A percentile compares a stretch with the other conserved stretches of the same genome.
phyloP scores from a whole-genome alignment of 2,797 vertebrate species.

The Micrastur ruficollis region DNA sequence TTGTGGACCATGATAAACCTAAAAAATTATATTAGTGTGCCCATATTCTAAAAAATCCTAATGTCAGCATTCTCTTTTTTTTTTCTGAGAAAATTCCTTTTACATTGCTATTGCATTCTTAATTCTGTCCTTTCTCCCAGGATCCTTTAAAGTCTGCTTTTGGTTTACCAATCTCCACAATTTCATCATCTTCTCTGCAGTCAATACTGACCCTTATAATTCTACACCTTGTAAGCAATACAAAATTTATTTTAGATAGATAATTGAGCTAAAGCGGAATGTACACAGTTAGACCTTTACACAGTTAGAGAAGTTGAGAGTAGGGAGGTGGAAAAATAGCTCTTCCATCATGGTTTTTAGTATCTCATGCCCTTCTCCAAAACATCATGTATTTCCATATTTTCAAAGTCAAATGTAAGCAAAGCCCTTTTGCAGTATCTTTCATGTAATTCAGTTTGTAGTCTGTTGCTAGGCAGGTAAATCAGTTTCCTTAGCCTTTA shows the following conservation, averaged over 20 bases:
- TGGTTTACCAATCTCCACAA: neutral
- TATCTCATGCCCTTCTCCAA: neutral
- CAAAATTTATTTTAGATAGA: neutral
- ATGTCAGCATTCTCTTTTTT: neutral
- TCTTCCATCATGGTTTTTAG: neutral
- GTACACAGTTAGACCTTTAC: neutral
- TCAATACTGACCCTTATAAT: neutral
- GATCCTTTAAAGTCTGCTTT: neutral
- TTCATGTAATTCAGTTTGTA: neutral
- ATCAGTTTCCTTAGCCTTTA: neutral
- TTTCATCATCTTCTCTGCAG: neutral
- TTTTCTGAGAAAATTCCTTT: neutral
- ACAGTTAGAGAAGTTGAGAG: neutral
- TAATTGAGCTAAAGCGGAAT: neutral
- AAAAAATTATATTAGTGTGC: neutral
- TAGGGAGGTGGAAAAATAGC: neutral
- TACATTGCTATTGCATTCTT: neutral
- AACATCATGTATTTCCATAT: neutral
- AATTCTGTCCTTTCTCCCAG: neutral
- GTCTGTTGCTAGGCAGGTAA: neutral
- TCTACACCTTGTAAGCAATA: neutral
- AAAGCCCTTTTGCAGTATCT: neutral
- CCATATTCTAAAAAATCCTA: neutral
- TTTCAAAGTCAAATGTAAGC: conserved; percentile 8
- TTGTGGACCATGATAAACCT: neutral